phyloP scores from a whole-genome alignment of 2,888 invertebrate genomes.

The Apoderus coryli region DNA sequence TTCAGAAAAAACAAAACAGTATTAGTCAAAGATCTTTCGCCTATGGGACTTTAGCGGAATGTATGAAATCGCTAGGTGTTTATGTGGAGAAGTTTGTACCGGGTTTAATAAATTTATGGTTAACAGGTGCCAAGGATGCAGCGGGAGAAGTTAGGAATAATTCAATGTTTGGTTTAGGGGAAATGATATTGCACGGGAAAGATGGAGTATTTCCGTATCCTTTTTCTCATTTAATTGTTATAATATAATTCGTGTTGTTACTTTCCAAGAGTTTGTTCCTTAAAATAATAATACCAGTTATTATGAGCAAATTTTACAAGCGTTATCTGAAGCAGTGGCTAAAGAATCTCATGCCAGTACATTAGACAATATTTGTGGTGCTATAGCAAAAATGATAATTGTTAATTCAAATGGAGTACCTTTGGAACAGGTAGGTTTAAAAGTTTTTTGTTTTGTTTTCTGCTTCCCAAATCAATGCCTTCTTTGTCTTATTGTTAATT shows the following conservation, averaged over 20 bases:
- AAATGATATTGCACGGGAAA: slow-evolving; percentile 51
- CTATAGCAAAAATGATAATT: slow-evolving; percentile 56
- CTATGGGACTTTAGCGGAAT: slow-evolving; percentile 59
- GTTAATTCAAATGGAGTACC: slow-evolving; percentile 49
- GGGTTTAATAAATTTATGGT: slow-evolving; percentile 46
- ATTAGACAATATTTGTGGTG: slow-evolving; percentile 65
- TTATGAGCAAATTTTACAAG: slow-evolving; percentile 49
- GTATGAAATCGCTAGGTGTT: slow-evolving; percentile 45
- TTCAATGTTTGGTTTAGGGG: slow-evolving; percentile 60
- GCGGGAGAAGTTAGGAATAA: slow-evolving; percentile 63
- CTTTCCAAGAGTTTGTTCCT: slow-evolving; percentile 1
- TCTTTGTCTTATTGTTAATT: no score
- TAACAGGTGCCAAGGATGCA: slow-evolving; percentile 43
- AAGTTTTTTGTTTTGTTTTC: slow-evolving; percentile 4
- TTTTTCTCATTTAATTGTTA: slow-evolving; percentile 7
- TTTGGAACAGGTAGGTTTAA: slow-evolving; percentile 43
- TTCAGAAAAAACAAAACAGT: slow-evolving; percentile 37
- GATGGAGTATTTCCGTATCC: slow-evolving; percentile 43
- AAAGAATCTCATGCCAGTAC: slow-evolving; percentile 50
- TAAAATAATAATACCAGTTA: slow-evolving; percentile 36
- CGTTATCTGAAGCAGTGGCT: slow-evolving; percentile 48
- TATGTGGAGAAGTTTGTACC: slow-evolving; percentile 41
- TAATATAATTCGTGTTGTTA: slow-evolving; percentile 4
- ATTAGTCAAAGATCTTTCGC: slow-evolving; percentile 55
- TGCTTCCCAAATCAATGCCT: no score